These are phyloP conservation scores for Dryobota labecula DNA, from an alignment of 2,888 invertebrate species.

Conservation along the genomic window DNA sequence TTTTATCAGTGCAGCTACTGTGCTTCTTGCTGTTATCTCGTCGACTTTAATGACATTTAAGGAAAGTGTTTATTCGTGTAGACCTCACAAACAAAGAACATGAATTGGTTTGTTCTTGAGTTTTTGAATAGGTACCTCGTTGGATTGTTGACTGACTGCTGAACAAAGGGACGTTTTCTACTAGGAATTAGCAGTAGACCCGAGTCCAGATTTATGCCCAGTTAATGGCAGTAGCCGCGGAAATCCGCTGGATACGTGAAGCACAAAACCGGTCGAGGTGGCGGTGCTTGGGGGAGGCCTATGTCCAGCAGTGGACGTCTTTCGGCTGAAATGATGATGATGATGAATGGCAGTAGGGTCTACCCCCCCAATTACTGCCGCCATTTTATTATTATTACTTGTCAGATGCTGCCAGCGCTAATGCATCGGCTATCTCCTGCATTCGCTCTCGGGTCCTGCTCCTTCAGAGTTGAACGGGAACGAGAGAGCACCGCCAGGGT, in stretches of 20 bases:
- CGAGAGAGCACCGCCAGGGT: slow-evolving; percentile 96
- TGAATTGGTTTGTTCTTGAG: not conserved
- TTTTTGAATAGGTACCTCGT: not conserved
- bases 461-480: slow-evolving; percentile 93
- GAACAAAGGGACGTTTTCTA: not conserved
- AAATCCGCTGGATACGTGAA: no score
- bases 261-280: no score
- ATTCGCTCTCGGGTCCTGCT: slow-evolving; percentile 93
- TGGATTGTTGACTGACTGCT: not conserved
- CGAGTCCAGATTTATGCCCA: not conserved
- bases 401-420: slow-evolving; percentile 92
- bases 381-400: not conserved
- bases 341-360: no score
- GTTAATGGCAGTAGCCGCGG: not conserved
- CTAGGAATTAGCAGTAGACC: no score
- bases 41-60: slow-evolving; percentile 8
- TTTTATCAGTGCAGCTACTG: slow-evolving; percentile 21
- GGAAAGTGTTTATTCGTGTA: not conserved
- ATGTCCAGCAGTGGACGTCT: no score
- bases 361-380: no score
- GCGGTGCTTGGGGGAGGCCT: no score
- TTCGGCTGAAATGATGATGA: no score
- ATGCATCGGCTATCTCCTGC: slow-evolving; percentile 93
- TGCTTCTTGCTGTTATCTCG: slow-evolving; percentile 5
- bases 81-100: not conserved